Conservation (phyloP, 2,797 vertebrate species). For the Yasuhikotakia modesta region DNA sequence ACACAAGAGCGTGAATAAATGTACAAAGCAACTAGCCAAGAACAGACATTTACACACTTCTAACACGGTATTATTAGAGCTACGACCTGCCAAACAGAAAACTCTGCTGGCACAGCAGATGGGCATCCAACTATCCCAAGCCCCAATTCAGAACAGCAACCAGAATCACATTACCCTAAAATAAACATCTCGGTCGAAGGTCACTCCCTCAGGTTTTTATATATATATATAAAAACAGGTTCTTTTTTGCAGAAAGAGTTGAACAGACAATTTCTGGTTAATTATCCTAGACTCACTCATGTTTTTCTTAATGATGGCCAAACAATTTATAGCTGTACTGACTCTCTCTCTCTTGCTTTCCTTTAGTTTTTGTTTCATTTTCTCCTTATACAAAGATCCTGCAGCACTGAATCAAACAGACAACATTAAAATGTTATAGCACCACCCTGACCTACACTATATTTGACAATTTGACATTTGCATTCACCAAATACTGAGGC, state of each 20-base stretch:
- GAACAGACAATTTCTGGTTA: conserved; percentile 32
- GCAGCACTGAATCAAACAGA: conserved; percentile 68
- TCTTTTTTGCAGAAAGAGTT: not conserved
- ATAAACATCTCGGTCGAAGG: conserved; percentile 10
- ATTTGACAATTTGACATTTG: not conserved
- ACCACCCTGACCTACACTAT: not conserved
- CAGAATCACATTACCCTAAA: conserved; percentile 33
- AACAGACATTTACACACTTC: conserved; percentile 60
- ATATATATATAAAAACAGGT: not conserved
- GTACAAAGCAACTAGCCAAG: conserved; percentile 41
- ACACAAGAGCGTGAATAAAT: conserved; percentile 67
- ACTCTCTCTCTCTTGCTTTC: not conserved
- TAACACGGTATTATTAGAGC: conserved; percentile 67
- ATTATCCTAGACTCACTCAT: conserved; percentile 55
- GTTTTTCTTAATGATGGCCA: not conserved
- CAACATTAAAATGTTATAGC: conserved; percentile 16
- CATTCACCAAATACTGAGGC: not conserved
- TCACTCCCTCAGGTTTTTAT: conserved; percentile 7
- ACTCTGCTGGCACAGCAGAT: conserved; percentile 44
- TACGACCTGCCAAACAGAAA: conserved; percentile 56
- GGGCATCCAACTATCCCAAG: conserved; percentile 20
- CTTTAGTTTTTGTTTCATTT: not conserved
- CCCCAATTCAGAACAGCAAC: conserved; percentile 30
- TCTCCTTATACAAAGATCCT: conserved; percentile 8
- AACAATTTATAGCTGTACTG: not conserved